Evolutionary conservation across 1,140 invertebrate species (phyloP).

Genomic region (Sipha flava): DNA sequence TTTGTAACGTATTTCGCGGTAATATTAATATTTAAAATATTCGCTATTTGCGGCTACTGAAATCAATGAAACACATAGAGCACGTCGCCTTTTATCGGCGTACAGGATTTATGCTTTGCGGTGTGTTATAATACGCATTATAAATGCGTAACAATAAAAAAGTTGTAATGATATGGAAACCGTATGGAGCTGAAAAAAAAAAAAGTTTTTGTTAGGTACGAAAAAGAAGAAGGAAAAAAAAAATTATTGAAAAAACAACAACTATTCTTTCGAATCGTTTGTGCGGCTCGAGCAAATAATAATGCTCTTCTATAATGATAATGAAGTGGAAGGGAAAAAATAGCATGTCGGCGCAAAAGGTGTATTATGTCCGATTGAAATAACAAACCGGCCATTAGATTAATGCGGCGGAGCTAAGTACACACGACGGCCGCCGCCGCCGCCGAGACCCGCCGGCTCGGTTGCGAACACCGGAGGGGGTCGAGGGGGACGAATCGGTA

Average conservation of each 20-base stretch:
- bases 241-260: background rate
- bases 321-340: slow-evolving; percentile 20
- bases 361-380: slow-evolving; percentile 23
- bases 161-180: too few relatives aligned
- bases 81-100: too few relatives aligned
- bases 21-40: too few relatives aligned
- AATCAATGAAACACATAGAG: too few relatives aligned
- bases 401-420: slow-evolving; percentile 17
- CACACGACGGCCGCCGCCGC: background rate
- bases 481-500: background rate
- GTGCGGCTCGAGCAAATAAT: background rate
- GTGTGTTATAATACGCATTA: too few relatives aligned
- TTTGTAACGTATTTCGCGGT: too few relatives aligned
- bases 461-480: background rate
- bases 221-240: background rate
- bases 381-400: slow-evolving; percentile 26
- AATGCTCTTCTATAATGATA: background rate
- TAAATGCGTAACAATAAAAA: too few relatives aligned
- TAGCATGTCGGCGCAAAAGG: background rate
- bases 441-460: too few relatives aligned
- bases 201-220: too few relatives aligned
- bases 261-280: slow-evolving; percentile 9
- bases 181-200: too few relatives aligned
- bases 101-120: too few relatives aligned
- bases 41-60: too few relatives aligned